These are phyloP conservation scores for Zaprionus nigranus DNA, from an alignment of 1,140 invertebrate genomes.

Conservation along the genomic window DNA sequence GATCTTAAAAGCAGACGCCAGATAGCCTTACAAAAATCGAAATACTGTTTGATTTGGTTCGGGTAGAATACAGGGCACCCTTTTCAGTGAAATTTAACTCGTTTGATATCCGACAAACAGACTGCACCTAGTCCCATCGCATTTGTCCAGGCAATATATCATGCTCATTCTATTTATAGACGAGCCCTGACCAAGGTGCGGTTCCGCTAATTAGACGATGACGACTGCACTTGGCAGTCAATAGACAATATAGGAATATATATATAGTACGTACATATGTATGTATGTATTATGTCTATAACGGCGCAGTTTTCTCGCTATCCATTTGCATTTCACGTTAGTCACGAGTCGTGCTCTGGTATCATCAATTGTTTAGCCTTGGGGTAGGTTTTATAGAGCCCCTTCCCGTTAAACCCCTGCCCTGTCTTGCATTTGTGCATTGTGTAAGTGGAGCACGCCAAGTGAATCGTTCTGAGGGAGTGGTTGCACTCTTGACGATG, in stretches of 20 bases:
- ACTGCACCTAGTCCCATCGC: constrained; percentile 23
- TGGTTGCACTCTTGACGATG: neutral
- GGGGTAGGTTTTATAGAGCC: constrained; percentile 50
- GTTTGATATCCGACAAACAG: constrained; percentile 5
- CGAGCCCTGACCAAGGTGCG: constrained; percentile 48
- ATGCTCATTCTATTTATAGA: constrained; percentile 69
- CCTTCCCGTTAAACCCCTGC: neutral
- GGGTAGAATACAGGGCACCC: neutral
- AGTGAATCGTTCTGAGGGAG: neutral
- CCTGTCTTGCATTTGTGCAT: constrained; percentile 15
- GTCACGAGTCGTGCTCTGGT: constrained; percentile 7
- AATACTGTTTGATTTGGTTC: neutral
- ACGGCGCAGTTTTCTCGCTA: constrained; percentile 53
- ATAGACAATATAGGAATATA: constrained; percentile 50
- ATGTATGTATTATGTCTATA: neutral
- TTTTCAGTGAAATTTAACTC: neutral
- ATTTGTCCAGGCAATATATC: constrained; percentile 49
- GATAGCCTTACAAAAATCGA: neutral
- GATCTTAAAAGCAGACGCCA: neutral
- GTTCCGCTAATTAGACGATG: constrained; percentile 55
- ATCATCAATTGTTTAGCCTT: constrained; percentile 38
- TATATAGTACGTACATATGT: neutral
- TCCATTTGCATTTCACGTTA: constrained; percentile 62
- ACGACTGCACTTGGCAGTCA: constrained; percentile 54
- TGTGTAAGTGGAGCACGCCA: constrained; percentile 28